A percentile compares a stretch with the other conserved stretches of the same genome.
Evolutionary conservation across 2,113 vertebrate species (phyloP).

Genomic region (Lagenorhynchus albirostris): DNA sequence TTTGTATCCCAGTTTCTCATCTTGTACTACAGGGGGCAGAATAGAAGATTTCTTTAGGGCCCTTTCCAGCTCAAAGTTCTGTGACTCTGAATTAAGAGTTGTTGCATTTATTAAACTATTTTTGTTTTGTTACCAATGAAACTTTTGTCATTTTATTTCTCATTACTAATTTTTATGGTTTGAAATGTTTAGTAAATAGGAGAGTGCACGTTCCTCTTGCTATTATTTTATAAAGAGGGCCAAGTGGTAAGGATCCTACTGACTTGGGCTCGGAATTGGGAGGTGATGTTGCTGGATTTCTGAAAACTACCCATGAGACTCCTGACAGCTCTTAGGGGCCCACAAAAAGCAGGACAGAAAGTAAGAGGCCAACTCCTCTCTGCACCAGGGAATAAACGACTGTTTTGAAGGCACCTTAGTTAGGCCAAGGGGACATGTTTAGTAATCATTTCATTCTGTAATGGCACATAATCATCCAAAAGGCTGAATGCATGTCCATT

Average conservation of each 20-base stretch:
- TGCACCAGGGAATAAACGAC: conserved; percentile 3
- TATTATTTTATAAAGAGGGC: not conserved
- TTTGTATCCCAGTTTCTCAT: not conserved
- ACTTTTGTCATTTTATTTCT: conserved; percentile 2
- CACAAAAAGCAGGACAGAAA: not conserved
- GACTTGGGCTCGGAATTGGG: not conserved
- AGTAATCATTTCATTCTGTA: not conserved
- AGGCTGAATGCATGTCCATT: not conserved
- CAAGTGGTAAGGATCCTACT: not conserved
- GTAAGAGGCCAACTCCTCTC: not conserved
- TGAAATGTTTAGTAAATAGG: not conserved
- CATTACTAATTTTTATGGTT: not conserved
- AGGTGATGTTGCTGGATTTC: not conserved
- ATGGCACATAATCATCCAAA: not conserved
- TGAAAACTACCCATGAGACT: not conserved
- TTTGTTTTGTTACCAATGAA: not conserved
- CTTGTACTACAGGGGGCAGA: rapidly evolving
- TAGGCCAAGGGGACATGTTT: not conserved
- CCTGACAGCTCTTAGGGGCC: not conserved
- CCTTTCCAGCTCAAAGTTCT: conserved; percentile 27
- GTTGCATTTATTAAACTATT: not conserved
- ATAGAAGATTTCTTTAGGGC: not conserved
- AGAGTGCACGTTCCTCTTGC: not conserved
- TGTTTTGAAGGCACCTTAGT: not conserved
- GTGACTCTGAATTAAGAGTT: not conserved